These are phyloP conservation scores for Microplitis mediator DNA, from an alignment of 1,140 invertebrate species.

Conservation along the genomic window DNA sequence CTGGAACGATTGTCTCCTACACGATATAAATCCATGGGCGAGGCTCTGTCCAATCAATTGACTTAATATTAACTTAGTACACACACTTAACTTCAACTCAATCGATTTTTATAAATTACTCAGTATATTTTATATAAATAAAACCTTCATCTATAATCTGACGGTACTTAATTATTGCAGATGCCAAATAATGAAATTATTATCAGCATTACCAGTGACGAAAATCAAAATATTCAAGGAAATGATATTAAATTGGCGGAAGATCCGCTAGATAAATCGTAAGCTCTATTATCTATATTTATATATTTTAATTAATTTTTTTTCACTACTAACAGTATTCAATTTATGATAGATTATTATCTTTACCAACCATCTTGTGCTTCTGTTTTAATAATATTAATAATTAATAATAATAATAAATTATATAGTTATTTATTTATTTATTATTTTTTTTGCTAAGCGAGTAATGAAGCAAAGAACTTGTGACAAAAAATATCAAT, in stretches of 20 bases:
- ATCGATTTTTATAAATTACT: too few species aligned
- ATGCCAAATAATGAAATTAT: not conserved
- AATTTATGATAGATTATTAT: not conserved
- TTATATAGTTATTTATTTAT: not conserved
- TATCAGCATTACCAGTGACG: not conserved
- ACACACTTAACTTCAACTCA: not conserved
- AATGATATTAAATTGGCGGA: not conserved
- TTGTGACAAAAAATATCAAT: not conserved
- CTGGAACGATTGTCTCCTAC: not conserved
- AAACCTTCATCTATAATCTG: not conserved
- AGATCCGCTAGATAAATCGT: not conserved
- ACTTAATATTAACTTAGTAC: not conserved
- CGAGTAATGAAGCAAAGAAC: not conserved
- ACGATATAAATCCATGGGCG: not conserved
- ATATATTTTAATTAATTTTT: not conserved
- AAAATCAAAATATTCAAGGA: not conserved
- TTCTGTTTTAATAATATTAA: not conserved
- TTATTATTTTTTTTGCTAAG: not conserved
- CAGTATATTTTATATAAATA: not conserved
- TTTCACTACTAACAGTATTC: conserved; percentile 6
- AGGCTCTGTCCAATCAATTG: not conserved
- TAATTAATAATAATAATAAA: not conserved
- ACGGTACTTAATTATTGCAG: not conserved
- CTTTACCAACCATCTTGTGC: not conserved
- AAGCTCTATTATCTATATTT: conserved; percentile 9